phyloP scores from a whole-genome alignment of 2,888 invertebrate genomes.

The Drosophila nr. perissopoda region DNA sequence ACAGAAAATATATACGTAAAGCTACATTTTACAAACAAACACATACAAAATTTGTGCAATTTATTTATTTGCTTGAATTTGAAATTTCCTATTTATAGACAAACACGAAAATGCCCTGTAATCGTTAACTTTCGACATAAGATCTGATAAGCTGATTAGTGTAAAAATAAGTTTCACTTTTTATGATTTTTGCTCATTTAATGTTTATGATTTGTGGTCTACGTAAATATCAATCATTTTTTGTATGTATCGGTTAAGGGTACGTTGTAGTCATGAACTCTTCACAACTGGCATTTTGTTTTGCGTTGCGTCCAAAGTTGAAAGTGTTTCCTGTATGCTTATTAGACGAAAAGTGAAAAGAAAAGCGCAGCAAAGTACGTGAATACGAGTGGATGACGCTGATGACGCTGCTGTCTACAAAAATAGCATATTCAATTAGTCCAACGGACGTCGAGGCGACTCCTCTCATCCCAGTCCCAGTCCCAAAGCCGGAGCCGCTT shows the following conservation, averaged over 20 bases:
- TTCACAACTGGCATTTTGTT: slow-evolving; percentile 11
- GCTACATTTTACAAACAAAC: not conserved
- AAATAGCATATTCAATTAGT: slow-evolving; percentile 78
- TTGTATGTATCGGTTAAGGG: slow-evolving; percentile 5
- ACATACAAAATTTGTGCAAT: not conserved
- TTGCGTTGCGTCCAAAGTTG: slow-evolving; percentile 49
- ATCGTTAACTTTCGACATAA: not conserved
- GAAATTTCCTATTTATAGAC: not conserved
- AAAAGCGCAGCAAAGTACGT: slow-evolving; percentile 36
- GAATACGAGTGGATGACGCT: slow-evolving; percentile 33
- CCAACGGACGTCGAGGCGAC: slow-evolving; percentile 45
- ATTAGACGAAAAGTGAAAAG: slow-evolving; percentile 78
- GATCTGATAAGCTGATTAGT: not conserved
- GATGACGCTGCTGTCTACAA: slow-evolving; percentile 70
- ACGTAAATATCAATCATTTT: not conserved
- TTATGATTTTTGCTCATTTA: not conserved
- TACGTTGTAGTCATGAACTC: slow-evolving; percentile 22
- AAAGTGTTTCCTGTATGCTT: slow-evolving; percentile 79
- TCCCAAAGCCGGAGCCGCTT: slow-evolving; percentile 28
- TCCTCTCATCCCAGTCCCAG: slow-evolving; percentile 6
- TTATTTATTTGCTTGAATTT: not conserved
- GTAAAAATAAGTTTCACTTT: not conserved
- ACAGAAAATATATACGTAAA: not conserved
- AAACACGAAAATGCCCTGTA: not conserved
- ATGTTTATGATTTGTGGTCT: not conserved